These are phyloP conservation scores for Tipula helvola DNA, from an alignment of 2,888 invertebrate genomes.

Conservation along the genomic window DNA sequence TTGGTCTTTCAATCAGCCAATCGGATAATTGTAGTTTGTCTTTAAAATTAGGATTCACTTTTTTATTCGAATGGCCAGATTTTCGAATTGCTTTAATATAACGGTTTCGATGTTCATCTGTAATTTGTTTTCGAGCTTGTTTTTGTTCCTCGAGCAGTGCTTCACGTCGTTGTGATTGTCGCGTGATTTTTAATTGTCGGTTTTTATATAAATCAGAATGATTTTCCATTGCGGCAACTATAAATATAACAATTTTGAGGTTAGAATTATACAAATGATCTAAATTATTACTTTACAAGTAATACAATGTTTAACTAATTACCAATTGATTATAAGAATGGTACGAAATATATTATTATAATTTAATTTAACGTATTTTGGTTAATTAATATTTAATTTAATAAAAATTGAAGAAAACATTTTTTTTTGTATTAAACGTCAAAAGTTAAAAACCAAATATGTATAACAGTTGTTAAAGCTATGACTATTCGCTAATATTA, in stretches of 20 bases:
- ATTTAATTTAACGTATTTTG: background rate
- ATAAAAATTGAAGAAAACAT: too few species aligned
- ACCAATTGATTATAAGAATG: background rate
- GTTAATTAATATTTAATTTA: background rate
- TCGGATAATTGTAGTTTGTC: conserved; percentile 75
- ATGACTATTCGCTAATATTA: too few species aligned
- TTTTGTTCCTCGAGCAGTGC: conserved; percentile 26
- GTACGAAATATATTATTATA: background rate
- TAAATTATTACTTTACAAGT: background rate
- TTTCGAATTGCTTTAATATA: conserved; percentile 12
- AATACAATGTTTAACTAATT: background rate
- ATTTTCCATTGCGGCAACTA: background rate
- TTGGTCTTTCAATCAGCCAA: conserved; percentile 82
- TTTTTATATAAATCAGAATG: background rate
- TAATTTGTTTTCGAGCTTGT: conserved; percentile 23
- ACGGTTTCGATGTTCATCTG: conserved; percentile 22
- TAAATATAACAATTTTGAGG: background rate
- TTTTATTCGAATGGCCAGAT: conserved; percentile 8
- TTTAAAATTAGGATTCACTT: conserved; percentile 12
- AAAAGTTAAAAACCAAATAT: too few species aligned
- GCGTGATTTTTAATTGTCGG: background rate
- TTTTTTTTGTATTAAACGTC: too few species aligned
- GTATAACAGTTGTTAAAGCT: too few species aligned
- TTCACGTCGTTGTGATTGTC: conserved; percentile 25
- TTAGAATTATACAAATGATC: background rate